Conservation (phyloP, 2,888 invertebrate genomes). For the Xylophagus ater region DNA sequence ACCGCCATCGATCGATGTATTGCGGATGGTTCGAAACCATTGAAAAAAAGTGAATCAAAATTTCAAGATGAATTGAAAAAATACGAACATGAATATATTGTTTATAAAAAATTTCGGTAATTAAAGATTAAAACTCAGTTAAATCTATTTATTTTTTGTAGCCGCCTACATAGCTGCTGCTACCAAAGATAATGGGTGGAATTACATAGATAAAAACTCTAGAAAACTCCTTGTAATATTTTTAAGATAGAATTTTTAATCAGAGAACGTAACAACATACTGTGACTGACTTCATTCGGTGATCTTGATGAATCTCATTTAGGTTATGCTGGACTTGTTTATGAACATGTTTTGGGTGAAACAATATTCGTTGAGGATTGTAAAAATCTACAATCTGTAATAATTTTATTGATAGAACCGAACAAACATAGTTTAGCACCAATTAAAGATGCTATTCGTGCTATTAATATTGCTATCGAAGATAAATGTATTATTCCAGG, state of each 20-base stretch:
- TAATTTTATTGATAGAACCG: conserved; percentile 92
- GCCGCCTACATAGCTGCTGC: too few relatives aligned
- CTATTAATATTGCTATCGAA: conserved; percentile 95
- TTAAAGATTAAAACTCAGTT: too few relatives aligned
- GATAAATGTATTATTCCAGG: conserved; percentile 88
- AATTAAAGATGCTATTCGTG: conserved; percentile 93
- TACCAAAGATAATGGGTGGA: too few relatives aligned
- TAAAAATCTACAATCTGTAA: conserved; percentile 90
- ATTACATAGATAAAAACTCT: too few relatives aligned
- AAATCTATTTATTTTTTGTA: too few relatives aligned
- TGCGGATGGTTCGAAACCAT: conserved; percentile 22
- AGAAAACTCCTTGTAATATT: too few relatives aligned
- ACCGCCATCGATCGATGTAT: conserved; percentile 21
- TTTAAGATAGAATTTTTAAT: too few relatives aligned
- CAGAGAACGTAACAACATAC: too few relatives aligned
- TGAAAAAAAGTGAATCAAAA: conserved; percentile 24
- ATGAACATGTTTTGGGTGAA: conserved; percentile 96
- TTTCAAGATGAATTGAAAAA: conserved; percentile 37
- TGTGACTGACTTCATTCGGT: conserved; percentile 95
- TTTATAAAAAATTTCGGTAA: conserved; percentile 33
- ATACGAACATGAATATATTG: conserved; percentile 35
- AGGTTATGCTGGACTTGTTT: conserved; percentile 86
- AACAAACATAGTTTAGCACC: conserved; percentile 90
- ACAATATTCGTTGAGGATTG: conserved; percentile 97
- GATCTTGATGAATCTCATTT: conserved; percentile 77